These are phyloP conservation scores for Rallus limicola DNA, from an alignment of 2,113 vertebrate genomes.

Conservation along the genomic window DNA sequence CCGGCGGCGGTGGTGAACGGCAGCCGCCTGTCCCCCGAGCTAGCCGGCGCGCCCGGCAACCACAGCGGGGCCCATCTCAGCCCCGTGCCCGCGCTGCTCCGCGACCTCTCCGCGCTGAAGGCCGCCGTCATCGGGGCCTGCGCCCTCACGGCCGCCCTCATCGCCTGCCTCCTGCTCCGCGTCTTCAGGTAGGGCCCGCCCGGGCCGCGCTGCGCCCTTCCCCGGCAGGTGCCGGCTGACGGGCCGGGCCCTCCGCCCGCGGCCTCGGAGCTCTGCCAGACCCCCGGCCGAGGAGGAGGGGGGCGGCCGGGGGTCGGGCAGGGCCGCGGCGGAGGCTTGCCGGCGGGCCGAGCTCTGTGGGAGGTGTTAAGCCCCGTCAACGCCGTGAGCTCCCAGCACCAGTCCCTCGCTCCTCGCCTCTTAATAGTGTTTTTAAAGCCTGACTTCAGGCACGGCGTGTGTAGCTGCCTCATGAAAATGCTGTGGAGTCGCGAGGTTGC, in stretches of 20 bases:
- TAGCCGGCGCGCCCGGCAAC: conserved; percentile 12
- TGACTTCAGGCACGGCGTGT: accelerated
- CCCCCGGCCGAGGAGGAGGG: neutral
- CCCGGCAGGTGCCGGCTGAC: neutral
- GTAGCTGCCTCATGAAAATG: neutral
- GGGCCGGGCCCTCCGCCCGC: neutral
- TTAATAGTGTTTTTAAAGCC: accelerated
- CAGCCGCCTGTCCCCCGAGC: neutral
- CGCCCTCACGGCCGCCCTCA: conserved; percentile 82
- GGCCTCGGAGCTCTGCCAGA: neutral
- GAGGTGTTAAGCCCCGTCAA: accelerated
- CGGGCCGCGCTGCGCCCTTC: neutral
- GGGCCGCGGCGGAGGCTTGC: neutral
- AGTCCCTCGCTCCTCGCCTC: neutral
- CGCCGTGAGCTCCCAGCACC: neutral
- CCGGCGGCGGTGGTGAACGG: neutral
- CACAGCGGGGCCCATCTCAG: conserved; percentile 61
- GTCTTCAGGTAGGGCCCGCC: conserved; percentile 83
- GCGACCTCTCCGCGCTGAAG: conserved; percentile 87
- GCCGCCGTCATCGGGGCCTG: conserved; percentile 85
- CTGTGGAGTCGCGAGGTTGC: neutral
- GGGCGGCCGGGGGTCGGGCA: neutral
- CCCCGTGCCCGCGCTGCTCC: conserved; percentile 79
- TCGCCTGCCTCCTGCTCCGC: conserved; percentile 87
- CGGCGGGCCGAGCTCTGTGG: neutral